Base-by-base conservation (phyloP, 2,888 invertebrate genomes). In the Byasa hedistus region DNA sequence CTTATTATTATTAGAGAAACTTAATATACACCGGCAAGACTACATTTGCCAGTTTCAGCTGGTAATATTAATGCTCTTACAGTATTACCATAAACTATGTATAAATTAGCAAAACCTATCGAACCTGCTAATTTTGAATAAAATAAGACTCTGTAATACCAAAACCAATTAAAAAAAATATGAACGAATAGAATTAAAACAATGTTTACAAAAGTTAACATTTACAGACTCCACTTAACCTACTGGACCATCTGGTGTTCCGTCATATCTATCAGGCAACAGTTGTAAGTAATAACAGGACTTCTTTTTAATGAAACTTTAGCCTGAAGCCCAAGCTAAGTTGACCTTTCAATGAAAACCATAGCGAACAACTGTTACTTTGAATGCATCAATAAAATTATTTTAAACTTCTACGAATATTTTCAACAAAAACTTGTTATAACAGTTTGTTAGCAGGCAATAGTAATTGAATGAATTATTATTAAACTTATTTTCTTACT, bases 221-320 rank as follows among this genome's bases (percentile, higher is more conserved):
- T 44, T 44, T 44, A 4, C 32, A 36, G 32, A 19, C 15, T 15
- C 19, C 19, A 44, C 19, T 44, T 44, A 44, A 44, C 19, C 44
- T 17, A 44, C 44, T 44, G 19, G 19, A 44, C 15, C 44, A 15
- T 10, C 44, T 44, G 44, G 44, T 44, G 44, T 19, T 19, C 44
- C 19, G 44, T 44, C 44, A 22, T 52, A 22, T 52, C 52, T 52
- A 52, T 22, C 21, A 52, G 21, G 52, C 52, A 52, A 22, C 52
- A 52, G 52, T 52, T 52, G 52, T 52, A 52, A 21, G 52, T 22
- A 21, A 52, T 52, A 52, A 52, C 52, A 52, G 21, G 10, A 7
- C n/a, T 52, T 52, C 52, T 52, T 52, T 52, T 52, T 52, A 52
- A 52, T 52, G 52, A 52, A 52, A 52, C 52, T 52, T 52, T 52